These are phyloP conservation scores for Listronotus bonariensis DNA, from an alignment of 1,140 invertebrate genomes.

Conservation along the genomic window DNA sequence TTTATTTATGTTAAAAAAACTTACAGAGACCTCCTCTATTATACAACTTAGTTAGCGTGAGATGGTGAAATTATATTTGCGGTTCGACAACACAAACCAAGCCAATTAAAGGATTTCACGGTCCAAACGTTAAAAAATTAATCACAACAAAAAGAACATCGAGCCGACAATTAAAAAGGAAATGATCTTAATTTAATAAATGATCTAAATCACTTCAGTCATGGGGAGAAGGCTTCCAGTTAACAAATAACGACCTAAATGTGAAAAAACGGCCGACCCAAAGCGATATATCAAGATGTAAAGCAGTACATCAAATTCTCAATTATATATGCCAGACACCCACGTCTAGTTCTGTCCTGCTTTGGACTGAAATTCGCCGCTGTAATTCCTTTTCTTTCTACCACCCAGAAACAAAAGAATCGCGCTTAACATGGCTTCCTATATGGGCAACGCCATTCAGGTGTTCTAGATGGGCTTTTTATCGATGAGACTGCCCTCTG, in stretches of 20 bases:
- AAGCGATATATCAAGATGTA: conserved; percentile 29
- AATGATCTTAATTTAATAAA: conserved; percentile 14
- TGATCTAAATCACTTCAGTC: conserved; percentile 2
- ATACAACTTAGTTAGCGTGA: conserved; percentile 1
- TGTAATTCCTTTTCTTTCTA: conserved; percentile 43
- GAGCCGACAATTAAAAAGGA: conserved; percentile 8
- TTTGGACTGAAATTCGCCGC: not conserved
- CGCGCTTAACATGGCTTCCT: conserved; percentile 51
- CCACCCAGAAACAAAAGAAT: conserved; percentile 54
- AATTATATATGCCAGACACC: conserved; percentile 28
- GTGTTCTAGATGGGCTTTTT: conserved; percentile 50
- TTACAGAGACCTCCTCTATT: too few relatives aligned
- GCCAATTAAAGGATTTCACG: conserved; percentile 7
- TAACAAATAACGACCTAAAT: conserved; percentile 13
- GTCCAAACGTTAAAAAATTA: conserved; percentile 7
- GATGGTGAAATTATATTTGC: conserved; percentile 7
- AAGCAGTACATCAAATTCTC: conserved; percentile 32
- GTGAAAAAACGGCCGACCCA: conserved; percentile 1
- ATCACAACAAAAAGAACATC: not conserved
- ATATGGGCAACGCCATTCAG: conserved; percentile 51
- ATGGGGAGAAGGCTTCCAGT: not conserved
- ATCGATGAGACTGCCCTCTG: conserved; percentile 47
- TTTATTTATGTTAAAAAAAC: too few relatives aligned
- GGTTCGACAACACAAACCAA: conserved; percentile 2
- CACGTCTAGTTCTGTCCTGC: conserved; percentile 11